Evolutionary conservation across 2,797 vertebrate species (phyloP), one percentile per base, ranked within the genome.

Genomic region (Chromis chromis): DNA sequence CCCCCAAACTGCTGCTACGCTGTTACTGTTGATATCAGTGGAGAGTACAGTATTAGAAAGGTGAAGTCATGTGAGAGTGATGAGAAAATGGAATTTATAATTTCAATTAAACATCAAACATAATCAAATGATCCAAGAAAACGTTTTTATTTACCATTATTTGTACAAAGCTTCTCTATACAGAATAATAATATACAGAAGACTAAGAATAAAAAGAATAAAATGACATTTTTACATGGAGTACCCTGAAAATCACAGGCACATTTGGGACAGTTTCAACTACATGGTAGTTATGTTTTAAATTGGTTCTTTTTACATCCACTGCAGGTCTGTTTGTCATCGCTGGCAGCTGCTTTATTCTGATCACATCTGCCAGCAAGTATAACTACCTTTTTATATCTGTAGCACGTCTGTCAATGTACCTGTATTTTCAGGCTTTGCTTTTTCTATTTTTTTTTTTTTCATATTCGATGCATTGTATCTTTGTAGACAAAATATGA

Each of bases 111-210:
- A 55, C 25, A 56, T 33, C 12, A 66, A 42, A 8, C 49, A 52
- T 6, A 1, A 28, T 74, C 64, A 59, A 81, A 63, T 69, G 66
- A 83, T 81, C 40, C 74, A 83, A 86, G 70, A 86, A 74, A 79
- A 69, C 7, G 0, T 68, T 25, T 93, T 90, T 86, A 89, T 89
- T 91, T 85, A 68, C 57, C 61, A 85, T 86, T 88, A 88, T 95
- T 94, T 92, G 70, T 93, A 92, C 90, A 94, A 82, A 90, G 77
- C 81, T 85, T 87, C 82, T 92, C 91, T 92, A 90, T 91, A 93
- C 90, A 92, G 75, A 89, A 76, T 79, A 87, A 90, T 88, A 89
- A 83, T 86, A 87, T 86, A 89, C 83, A 90, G 68, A 69, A 53
- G 61, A 83, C 16, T 69, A 59, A 75, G 76, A 81, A 67, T 76